A percentile compares a stretch with the other conserved stretches of the same genome.
phyloP scores from a whole-genome alignment of 2,113 vertebrate genomes.

The Gnathonemus longibarbis region DNA sequence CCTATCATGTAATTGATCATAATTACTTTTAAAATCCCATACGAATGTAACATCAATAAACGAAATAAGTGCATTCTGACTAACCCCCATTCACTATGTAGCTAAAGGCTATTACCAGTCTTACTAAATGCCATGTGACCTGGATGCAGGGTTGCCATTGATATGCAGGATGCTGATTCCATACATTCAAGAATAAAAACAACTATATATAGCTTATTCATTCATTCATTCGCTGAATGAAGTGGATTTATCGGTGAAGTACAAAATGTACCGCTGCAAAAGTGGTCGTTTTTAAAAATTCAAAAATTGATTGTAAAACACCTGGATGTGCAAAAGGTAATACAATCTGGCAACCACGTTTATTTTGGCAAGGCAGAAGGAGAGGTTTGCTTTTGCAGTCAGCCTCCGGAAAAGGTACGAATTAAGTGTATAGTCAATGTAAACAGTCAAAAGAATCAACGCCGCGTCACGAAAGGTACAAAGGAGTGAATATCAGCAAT shows the following conservation, averaged over 20 bases:
- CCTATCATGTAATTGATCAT: background rate
- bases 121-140: background rate
- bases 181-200: background rate
- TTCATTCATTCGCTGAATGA: background rate
- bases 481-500: background rate
- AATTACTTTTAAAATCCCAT: background rate
- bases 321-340: background rate
- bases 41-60: background rate
- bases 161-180: background rate
- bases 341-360: conserved; percentile 7
- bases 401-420: conserved; percentile 11
- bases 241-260: background rate
- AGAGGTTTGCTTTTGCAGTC: background rate
- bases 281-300: background rate
- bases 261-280: background rate
- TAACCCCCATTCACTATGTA: background rate
- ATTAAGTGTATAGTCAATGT: background rate
- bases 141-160: conserved; percentile 6
- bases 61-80: background rate
- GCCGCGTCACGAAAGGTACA: background rate
- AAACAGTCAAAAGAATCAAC: background rate
- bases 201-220: background rate
- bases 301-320: background rate
- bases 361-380: background rate
- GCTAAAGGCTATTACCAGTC: background rate